Percentiles rank a stretch among this genome's conserved stretches.
Conservation (phyloP, 2,888 invertebrate species). For the Yponomeuta plumbellus region DNA sequence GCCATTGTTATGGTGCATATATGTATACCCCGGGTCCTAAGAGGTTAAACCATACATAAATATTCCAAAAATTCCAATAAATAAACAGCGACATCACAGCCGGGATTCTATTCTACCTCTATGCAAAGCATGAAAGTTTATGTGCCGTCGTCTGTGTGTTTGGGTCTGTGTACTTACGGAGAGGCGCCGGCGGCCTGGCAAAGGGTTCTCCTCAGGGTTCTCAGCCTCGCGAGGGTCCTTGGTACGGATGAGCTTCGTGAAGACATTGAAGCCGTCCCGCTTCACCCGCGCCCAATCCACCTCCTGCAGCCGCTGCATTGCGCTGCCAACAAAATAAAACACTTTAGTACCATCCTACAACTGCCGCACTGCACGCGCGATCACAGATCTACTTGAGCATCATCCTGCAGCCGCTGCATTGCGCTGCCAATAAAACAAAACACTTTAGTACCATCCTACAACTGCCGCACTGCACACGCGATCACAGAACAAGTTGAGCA, state of each 20-base stretch:
- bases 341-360: neutral
- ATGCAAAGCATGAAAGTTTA: no score
- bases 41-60: no score
- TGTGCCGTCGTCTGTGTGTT: no score
- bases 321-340: conserved; percentile 28
- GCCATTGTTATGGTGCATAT: no score
- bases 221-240: conserved; percentile 84
- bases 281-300: conserved; percentile 77
- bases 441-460: neutral
- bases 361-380: no score
- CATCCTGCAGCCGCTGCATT: conserved; percentile 35
- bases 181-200: conserved; percentile 77
- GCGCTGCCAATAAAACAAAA: neutral
- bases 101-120: no score
- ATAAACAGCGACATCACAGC: no score
- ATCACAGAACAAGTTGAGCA: no score
- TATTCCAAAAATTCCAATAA: no score
- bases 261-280: conserved; percentile 82
- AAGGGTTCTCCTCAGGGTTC: conserved; percentile 64
- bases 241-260: conserved; percentile 90
- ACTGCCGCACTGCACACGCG: no score
- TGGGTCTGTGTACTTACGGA: conserved; percentile 75
- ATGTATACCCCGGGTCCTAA: no score
- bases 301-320: conserved; percentile 37
- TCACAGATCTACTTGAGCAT: no score